These are phyloP conservation scores for Epizoanthus rinbou DNA, from an alignment of 92 coral and sea anemone species.

Conservation along the genomic window DNA sequence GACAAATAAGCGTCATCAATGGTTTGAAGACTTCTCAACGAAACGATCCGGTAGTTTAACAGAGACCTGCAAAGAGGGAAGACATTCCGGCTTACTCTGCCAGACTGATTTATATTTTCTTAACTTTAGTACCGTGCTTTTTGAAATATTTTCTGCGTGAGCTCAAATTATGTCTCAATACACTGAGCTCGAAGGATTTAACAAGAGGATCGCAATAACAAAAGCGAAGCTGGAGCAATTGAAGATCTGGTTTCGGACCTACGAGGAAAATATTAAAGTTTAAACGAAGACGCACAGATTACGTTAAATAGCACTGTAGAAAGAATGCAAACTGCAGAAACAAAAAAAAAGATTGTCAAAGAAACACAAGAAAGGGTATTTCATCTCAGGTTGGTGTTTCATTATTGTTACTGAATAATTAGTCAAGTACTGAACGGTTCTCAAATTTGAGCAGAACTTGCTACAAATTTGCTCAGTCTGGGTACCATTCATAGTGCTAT, in stretches of 20 bases:
- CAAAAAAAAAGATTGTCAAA: not conserved
- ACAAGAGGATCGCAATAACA: not conserved
- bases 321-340: not conserved
- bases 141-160: too few species aligned
- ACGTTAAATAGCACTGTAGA: not conserved
- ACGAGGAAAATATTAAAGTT: not conserved
- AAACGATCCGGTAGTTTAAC: too few species aligned
- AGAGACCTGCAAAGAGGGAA: too few species aligned
- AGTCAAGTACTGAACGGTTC: not conserved
- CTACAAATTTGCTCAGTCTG: too few species aligned
- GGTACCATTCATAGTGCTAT: too few species aligned
- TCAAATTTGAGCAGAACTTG: too few species aligned
- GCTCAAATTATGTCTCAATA: too few species aligned
- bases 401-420: not conserved
- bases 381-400: constrained; percentile 3
- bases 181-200: not conserved
- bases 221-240: constrained; percentile 8
- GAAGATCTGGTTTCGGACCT: not conserved
- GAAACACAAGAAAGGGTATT: not conserved
- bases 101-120: too few species aligned
- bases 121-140: too few species aligned
- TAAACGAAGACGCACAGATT: not conserved
- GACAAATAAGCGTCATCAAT: too few species aligned
- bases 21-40: too few species aligned
- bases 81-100: too few species aligned